Percentiles rank a stretch among this genome's conserved stretches.
phyloP scores from a whole-genome alignment of 2,797 vertebrate genomes.

The Sebastes steindachneri region DNA sequence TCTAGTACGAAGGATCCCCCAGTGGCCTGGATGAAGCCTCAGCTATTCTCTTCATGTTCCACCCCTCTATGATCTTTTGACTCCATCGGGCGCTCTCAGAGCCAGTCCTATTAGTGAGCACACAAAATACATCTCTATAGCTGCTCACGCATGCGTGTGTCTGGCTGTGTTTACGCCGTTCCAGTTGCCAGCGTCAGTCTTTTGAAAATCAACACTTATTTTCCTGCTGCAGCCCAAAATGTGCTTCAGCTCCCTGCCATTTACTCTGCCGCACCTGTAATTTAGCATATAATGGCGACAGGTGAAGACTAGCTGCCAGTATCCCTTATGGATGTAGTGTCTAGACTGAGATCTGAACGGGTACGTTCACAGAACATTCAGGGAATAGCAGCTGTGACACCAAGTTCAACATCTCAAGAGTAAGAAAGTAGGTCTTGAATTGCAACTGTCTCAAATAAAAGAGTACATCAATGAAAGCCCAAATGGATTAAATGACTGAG shows the following conservation, averaged over 20 bases:
- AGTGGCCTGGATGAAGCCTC: neutral
- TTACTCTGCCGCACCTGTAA: neutral
- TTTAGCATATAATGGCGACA: neutral
- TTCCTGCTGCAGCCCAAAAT: neutral
- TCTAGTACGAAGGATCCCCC: neutral
- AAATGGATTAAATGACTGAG: constrained; percentile 15
- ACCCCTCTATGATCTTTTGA: constrained; percentile 16
- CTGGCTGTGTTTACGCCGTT: neutral
- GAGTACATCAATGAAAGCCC: neutral
- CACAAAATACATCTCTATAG: neutral
- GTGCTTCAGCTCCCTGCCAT: neutral
- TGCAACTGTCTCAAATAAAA: neutral
- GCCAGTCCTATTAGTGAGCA: constrained; percentile 12
- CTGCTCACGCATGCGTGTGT: neutral
- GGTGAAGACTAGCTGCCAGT: neutral
- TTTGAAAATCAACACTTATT: neutral
- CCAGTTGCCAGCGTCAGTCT: neutral
- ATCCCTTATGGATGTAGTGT: neutral
- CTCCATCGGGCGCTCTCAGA: neutral
- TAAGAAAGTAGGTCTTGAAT: neutral
- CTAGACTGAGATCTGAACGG: neutral
- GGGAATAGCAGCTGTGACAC: neutral
- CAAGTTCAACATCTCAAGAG: constrained; percentile 4
- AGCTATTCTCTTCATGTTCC: constrained; percentile 17
- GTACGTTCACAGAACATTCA: neutral